These are phyloP conservation scores for Standfussiana lucernea DNA, from an alignment of 2,888 invertebrate species.

Conservation along the genomic window DNA sequence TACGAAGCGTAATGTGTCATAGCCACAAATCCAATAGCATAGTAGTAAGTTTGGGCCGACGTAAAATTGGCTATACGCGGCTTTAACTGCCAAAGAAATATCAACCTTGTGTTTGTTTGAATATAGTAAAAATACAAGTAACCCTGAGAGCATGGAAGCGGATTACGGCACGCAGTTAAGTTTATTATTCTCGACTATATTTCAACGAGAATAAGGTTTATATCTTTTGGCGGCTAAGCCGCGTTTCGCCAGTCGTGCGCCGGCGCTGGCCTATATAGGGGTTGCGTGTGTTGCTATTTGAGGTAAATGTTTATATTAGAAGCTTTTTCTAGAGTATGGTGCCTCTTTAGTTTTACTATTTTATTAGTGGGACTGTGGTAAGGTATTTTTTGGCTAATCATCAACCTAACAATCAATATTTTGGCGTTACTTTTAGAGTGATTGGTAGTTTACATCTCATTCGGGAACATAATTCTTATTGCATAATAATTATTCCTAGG, in stretches of 20 bases:
- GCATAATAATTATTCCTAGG: not conserved
- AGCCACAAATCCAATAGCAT: conserved; percentile 29
- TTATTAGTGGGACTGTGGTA: not conserved
- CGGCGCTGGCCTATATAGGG: not conserved
- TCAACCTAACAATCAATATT: conserved; percentile 3
- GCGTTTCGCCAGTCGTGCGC: not conserved
- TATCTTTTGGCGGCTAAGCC: not conserved
- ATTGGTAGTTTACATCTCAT: not conserved
- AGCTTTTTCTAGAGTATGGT: conserved; percentile 22
- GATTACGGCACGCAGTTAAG: not conserved
- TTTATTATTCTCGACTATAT: conserved; percentile 12
- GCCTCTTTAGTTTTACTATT: not conserved
- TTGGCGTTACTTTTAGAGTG: conserved; percentile 4
- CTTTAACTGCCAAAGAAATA: not conserved
- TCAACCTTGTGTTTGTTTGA: not conserved
- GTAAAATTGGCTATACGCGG: not conserved
- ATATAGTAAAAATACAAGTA: not conserved
- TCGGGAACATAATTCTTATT: not conserved
- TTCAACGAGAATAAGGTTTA: not conserved
- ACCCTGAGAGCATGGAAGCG: not conserved
- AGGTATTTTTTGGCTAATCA: conserved; percentile 3
- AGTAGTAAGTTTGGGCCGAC: conserved; percentile 26
- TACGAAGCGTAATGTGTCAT: conserved; percentile 23
- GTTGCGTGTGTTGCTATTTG: conserved; percentile 32
- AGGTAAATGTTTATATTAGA: conserved; percentile 29